A percentile compares a stretch with the other conserved stretches of the same genome.
Evolutionary conservation across 2,113 vertebrate genomes (phyloP).

Genomic region (Phainopepla nitens): DNA sequence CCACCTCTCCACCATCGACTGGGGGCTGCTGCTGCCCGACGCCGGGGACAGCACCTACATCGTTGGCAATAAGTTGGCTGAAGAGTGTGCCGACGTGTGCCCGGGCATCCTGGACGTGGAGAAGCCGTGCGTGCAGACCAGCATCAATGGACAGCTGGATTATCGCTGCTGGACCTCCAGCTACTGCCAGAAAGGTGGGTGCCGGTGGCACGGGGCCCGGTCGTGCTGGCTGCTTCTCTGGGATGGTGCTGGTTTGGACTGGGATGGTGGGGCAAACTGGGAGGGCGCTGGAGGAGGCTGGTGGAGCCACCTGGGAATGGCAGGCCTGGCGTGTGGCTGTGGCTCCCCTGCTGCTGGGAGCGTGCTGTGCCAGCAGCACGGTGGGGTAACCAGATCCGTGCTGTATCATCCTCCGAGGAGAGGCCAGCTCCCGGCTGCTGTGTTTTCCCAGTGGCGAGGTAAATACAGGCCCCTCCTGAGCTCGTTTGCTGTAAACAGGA

Average conservation of each 20-base stretch:
- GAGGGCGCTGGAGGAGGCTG: not conserved
- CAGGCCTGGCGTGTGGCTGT: not conserved
- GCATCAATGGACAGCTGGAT: conserved; percentile 51
- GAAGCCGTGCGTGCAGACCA: conserved; percentile 70
- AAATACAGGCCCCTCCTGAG: not conserved
- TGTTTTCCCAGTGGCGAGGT: not conserved
- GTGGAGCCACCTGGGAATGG: not conserved
- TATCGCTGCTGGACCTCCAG: conserved; percentile 81
- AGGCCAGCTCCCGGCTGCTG: not conserved
- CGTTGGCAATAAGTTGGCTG: conserved; percentile 70
- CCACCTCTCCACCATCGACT: conserved; percentile 81
- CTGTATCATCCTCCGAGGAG: not conserved
- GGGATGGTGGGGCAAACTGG: not conserved
- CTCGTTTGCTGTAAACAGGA: conserved; percentile 65
- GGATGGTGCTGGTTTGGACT: fast-evolving
- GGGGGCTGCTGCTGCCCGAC: conserved; percentile 72
- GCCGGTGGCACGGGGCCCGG: fast-evolving
- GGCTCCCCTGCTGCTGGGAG: not conserved
- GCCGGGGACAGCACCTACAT: conserved; percentile 66
- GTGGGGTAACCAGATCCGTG: not conserved
- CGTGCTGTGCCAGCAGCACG: fast-evolving
- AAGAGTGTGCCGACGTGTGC: conserved; percentile 76
- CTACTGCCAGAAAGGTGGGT: conserved; percentile 80
- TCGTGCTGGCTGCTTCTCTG: fast-evolving
- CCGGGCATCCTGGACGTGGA: conserved; percentile 70